Conservation (phyloP, 1,140 invertebrate species). For the Hycleus phaleratus region DNA sequence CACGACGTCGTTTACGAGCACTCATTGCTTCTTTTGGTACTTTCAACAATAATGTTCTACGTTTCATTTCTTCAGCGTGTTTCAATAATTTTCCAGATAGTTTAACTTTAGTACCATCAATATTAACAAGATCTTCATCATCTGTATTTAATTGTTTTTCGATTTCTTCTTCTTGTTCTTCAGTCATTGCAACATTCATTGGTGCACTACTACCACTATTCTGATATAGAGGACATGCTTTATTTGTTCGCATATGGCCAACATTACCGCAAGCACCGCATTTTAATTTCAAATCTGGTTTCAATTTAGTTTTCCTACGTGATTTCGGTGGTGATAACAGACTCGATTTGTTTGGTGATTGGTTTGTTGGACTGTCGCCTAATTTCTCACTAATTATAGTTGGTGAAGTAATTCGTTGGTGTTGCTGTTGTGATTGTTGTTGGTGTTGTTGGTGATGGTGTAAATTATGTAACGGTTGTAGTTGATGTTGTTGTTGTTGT, state of each 20-base stretch:
- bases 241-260: constrained; percentile 81
- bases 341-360: constrained; percentile 26
- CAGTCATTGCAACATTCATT: constrained; percentile 67
- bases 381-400: constrained; percentile 17
- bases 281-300: constrained; percentile 84
- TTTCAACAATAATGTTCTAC: constrained; percentile 72
- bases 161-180: constrained; percentile 76
- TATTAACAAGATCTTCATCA: constrained; percentile 82
- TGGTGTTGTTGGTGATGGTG: too few relatives aligned
- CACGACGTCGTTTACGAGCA: constrained; percentile 59
- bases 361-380: constrained; percentile 25
- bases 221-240: constrained; percentile 90
- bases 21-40: constrained; percentile 69
- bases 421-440: too few relatives aligned
- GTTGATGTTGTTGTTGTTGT: too few relatives aligned
- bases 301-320: constrained; percentile 74
- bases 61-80: constrained; percentile 74
- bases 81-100: constrained; percentile 74
- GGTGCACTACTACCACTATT: constrained; percentile 53
- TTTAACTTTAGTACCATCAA: constrained; percentile 86
- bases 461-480: too few relatives aligned
- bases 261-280: constrained; percentile 95
- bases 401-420: neutral
- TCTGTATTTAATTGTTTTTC: constrained; percentile 67
- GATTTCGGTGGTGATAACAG: constrained; percentile 39